Evolutionary conservation across 2,888 invertebrate genomes (phyloP).

Genomic region (Siphonodentalium dalli): DNA sequence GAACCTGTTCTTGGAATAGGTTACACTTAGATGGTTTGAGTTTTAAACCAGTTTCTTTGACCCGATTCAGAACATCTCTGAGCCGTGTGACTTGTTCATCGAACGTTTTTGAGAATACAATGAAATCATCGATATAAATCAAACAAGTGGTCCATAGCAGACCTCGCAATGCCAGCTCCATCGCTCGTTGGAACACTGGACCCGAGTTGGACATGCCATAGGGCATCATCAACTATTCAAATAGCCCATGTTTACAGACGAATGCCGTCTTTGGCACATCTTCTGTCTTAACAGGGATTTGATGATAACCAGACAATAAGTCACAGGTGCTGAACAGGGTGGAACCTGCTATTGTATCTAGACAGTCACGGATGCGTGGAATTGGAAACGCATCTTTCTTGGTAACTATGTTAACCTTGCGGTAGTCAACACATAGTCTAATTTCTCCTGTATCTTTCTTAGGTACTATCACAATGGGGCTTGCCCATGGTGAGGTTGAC

Average conservation of each 20-base stretch:
- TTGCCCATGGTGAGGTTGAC: too few relatives aligned
- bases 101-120: constrained; percentile 3
- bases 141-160: constrained; percentile 9
- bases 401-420: too few relatives aligned
- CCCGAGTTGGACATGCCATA: background rate
- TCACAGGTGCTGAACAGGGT: background rate
- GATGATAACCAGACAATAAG: background rate
- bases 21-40: constrained; percentile 7
- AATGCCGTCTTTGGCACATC: constrained; percentile 1
- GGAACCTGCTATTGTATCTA: background rate
- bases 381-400: too few relatives aligned
- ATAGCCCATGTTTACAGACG: constrained; percentile 3
- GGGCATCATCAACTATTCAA: background rate
- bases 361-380: background rate
- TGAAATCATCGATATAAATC: constrained; percentile 17
- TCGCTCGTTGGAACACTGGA: constrained; percentile 1
- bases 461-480: too few relatives aligned
- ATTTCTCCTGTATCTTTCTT: too few relatives aligned
- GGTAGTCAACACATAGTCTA: too few relatives aligned
- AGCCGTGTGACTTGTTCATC: constrained; percentile 6
- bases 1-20: constrained; percentile 6
- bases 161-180: constrained; percentile 5
- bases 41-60: constrained; percentile 9
- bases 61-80: background rate
- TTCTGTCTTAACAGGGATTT: background rate